Conservation (phyloP, 1,140 invertebrate species). For the Thalassaphorura encarpata region DNA sequence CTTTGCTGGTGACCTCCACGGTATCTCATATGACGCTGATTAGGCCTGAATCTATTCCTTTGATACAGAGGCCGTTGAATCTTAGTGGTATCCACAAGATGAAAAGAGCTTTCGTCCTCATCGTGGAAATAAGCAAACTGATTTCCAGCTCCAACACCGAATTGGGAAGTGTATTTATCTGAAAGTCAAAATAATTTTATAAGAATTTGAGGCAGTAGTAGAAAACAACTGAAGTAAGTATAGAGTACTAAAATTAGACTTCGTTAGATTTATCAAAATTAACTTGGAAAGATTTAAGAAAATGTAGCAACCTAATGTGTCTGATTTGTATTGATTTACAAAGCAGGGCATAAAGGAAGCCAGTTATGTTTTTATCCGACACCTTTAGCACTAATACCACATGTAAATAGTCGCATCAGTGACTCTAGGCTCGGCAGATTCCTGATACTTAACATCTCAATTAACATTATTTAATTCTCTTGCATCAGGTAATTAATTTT, state of each 20-base stretch:
- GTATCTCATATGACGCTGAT: conserved; percentile 68
- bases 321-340: too few species aligned
- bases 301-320: too few species aligned
- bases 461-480: neutral
- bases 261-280: too few species aligned
- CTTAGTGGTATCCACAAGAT: conserved; percentile 87
- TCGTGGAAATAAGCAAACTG: conserved; percentile 97
- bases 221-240: too few species aligned
- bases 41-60: conserved; percentile 70
- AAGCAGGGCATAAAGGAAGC: too few species aligned
- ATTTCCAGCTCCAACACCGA: conserved; percentile 67
- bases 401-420: too few species aligned
- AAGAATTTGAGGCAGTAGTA: conserved; percentile 4
- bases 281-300: too few species aligned
- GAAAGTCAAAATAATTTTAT: conserved; percentile 34
- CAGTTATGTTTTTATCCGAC: too few species aligned
- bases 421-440: too few species aligned
- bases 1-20: conserved; percentile 49
- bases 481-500: neutral
- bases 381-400: too few species aligned
- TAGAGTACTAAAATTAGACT: too few species aligned
- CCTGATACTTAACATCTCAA: too few species aligned
- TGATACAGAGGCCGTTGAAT: conserved; percentile 85
- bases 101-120: conserved; percentile 97
- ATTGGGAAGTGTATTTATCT: conserved; percentile 94